Evolutionary conservation across 2,888 invertebrate genomes (phyloP).

Genomic region (Elysia crispata): DNA sequence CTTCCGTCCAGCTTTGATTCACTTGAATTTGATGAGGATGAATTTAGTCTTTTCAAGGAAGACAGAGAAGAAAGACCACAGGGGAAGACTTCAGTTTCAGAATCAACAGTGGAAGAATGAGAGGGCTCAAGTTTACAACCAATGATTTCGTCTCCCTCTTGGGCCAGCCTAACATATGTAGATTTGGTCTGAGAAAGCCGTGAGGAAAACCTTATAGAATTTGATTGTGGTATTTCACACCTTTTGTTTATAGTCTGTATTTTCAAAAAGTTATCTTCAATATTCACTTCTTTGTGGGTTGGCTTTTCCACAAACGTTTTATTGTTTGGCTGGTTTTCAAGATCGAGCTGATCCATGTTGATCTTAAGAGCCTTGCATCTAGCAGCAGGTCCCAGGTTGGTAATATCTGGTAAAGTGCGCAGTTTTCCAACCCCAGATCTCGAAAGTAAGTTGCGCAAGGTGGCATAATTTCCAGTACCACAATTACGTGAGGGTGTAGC

Average conservation of each 20-base stretch:
- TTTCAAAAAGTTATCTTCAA: not conserved
- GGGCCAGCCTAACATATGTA: too few relatives aligned
- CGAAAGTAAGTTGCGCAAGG: not conserved
- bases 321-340: not conserved
- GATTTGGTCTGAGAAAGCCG: too few relatives aligned
- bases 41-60: too few relatives aligned
- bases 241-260: not conserved
- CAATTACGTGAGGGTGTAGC: not conserved
- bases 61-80: too few relatives aligned
- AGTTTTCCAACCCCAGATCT: not conserved
- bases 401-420: conserved; percentile 17
- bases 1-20: too few relatives aligned
- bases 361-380: not conserved
- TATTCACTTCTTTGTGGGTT: not conserved
- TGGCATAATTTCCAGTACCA: not conserved
- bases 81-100: too few relatives aligned
- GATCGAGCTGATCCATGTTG: not conserved
- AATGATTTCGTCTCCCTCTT: too few relatives aligned
- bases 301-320: not conserved
- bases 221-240: not conserved
- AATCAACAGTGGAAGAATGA: too few relatives aligned
- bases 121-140: too few relatives aligned
- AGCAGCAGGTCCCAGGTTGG: conserved; percentile 13
- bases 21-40: too few relatives aligned
- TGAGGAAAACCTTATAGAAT: too few relatives aligned